Conservation (phyloP, 2,888 invertebrate species). For the Bellardia pandia region DNA sequence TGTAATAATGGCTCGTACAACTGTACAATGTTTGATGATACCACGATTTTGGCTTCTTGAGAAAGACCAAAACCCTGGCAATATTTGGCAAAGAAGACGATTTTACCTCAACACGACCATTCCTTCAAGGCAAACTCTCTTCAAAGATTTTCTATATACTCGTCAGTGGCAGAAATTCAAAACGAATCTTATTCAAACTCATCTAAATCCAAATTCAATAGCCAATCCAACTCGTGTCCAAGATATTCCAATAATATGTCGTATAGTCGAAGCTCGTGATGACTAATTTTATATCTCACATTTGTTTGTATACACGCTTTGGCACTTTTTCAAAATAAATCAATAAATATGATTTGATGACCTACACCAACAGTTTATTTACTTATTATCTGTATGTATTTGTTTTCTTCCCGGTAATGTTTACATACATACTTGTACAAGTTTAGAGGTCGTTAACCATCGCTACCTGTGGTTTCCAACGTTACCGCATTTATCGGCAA, state of each 20-base stretch:
- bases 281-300: conserved; percentile 52
- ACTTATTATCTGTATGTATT: not conserved
- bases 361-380: not conserved
- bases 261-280: conserved; percentile 78
- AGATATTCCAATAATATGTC: conserved; percentile 83
- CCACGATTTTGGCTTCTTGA: conserved; percentile 89
- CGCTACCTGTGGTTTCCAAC: not conserved
- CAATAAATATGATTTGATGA: conserved; percentile 2
- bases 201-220: conserved; percentile 68
- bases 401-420: not conserved
- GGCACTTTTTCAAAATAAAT: not conserved
- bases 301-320: not conserved
- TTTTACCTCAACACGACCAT: conserved; percentile 81
- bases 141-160: conserved; percentile 79
- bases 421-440: not conserved
- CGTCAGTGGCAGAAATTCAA: conserved; percentile 82
- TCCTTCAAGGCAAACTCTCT: conserved; percentile 80
- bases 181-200: conserved; percentile 76
- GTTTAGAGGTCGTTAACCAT: conserved; percentile 4
- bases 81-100: conserved; percentile 82
- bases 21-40: conserved; percentile 88
- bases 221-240: conserved; percentile 77
- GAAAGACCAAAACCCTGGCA: conserved; percentile 83
- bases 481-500: not conserved
- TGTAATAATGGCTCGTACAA: conserved; percentile 87